Percentiles rank a stretch among this genome's conserved stretches.
Conservation (phyloP, 1,140 invertebrate species). For the Hormaphis cornu region DNA sequence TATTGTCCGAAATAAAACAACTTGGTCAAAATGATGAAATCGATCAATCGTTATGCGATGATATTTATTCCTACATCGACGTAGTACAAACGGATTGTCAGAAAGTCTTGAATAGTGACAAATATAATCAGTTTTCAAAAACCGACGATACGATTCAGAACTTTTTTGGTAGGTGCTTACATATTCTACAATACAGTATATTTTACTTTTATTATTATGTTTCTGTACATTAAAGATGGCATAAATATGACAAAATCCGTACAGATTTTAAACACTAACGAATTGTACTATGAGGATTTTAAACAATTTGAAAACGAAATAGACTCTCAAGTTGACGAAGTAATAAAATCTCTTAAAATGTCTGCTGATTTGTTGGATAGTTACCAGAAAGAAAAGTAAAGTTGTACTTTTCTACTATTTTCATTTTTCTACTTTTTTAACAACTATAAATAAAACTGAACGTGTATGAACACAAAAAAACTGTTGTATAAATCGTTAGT, state of each 20-base stretch:
- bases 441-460: not conserved
- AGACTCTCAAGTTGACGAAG: not conserved
- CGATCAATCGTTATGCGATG: not conserved
- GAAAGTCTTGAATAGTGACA: not conserved
- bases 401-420: not conserved
- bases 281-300: not conserved
- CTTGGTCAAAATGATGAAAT: not conserved
- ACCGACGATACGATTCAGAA: not conserved
- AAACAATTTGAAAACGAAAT: not conserved
- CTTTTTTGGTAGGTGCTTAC: not conserved
- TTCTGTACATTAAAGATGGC: not conserved
- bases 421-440: not conserved
- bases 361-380: not conserved
- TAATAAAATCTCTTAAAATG: not conserved
- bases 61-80: not conserved
- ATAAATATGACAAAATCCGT: not conserved
- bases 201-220: not conserved
- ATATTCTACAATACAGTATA: not conserved
- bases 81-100: not conserved
- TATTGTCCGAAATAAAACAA: conserved; percentile 1
- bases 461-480: not conserved
- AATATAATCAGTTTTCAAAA: not conserved
- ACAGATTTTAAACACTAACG: not conserved
- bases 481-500: not conserved
- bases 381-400: not conserved